These are phyloP conservation scores for Picathartes gymnocephalus DNA, from an alignment of 2,113 vertebrate species.

Conservation along the genomic window DNA sequence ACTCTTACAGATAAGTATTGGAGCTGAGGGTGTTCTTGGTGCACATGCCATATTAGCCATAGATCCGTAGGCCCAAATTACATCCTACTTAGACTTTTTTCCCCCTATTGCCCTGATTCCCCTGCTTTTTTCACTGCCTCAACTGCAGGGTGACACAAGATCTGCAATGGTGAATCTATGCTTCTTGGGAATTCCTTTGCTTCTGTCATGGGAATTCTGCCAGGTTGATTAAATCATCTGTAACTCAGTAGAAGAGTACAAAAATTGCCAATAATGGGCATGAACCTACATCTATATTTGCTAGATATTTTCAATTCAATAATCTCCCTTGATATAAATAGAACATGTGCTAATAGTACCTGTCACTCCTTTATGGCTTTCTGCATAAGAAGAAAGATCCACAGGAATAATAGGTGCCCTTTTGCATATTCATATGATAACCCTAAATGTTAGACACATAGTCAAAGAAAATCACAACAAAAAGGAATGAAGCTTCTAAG, in stretches of 20 bases:
- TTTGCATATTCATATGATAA: conserved; percentile 8
- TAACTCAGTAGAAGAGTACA: not conserved
- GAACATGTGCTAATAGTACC: conserved; percentile 10
- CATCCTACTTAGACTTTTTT: not conserved
- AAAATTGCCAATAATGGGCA: conserved; percentile 21
- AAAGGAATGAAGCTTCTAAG: not conserved
- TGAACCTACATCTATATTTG: conserved; percentile 20
- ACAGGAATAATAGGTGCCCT: not conserved
- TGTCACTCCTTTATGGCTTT: conserved; percentile 20
- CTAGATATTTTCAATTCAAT: not conserved
- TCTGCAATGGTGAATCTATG: conserved; percentile 8
- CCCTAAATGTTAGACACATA: not conserved
- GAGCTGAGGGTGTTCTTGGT: not conserved
- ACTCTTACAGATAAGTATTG: not conserved
- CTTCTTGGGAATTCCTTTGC: conserved; percentile 52
- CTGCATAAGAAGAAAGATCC: not conserved
- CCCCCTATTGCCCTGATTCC: not conserved
- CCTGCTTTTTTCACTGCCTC: not conserved
- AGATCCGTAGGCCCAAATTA: not conserved
- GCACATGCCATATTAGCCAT: not conserved
- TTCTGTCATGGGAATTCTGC: conserved; percentile 15
- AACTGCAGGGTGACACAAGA: conserved; percentile 44
- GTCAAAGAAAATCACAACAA: not conserved
- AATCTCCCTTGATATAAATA: conserved; percentile 36
- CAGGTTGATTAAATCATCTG: conserved; percentile 46